phyloP scores from a whole-genome alignment of 1,140 invertebrate genomes.

The Elymnias hypermnestra region DNA sequence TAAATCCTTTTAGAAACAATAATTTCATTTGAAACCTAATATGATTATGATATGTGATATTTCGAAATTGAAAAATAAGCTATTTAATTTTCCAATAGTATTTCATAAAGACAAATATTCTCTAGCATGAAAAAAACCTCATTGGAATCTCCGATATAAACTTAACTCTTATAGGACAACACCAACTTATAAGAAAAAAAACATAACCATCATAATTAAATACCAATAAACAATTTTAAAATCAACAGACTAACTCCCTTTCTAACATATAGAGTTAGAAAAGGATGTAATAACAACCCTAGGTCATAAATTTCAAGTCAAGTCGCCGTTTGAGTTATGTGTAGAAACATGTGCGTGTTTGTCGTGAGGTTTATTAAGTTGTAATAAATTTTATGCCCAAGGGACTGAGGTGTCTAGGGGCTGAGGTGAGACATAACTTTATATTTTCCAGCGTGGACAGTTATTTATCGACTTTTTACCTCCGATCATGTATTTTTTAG shows the following conservation, averaged over 20 bases:
- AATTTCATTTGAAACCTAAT: no score
- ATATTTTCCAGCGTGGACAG: constrained; percentile 5
- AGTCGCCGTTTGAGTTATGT: constrained; percentile 30
- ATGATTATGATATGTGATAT: no score
- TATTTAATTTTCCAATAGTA: background rate
- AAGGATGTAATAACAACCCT: constrained; percentile 13
- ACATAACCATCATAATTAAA: constrained; percentile 17
- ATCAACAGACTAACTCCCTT: constrained; percentile 17
- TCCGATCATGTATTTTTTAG: constrained; percentile 2
- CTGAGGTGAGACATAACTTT: constrained; percentile 11
- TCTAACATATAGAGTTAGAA: constrained; percentile 10
- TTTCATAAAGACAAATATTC: background rate
- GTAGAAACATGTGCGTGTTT: constrained; percentile 29
- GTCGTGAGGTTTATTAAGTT: constrained; percentile 29
- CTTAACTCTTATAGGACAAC: constrained; percentile 1
- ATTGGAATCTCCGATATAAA: background rate
- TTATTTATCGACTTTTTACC: constrained; percentile 9
- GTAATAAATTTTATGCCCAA: constrained; percentile 30
- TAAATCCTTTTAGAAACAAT: no score
- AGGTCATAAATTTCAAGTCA: constrained; percentile 27
- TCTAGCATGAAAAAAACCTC: background rate
- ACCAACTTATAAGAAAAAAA: constrained; percentile 9
- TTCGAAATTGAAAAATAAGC: no score
- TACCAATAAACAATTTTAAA: constrained; percentile 25
- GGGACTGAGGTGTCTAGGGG: constrained; percentile 23